Percentiles rank a stretch among this genome's conserved stretches.
Evolutionary conservation across 2,888 invertebrate species (phyloP).

Genomic region (Polydesmus complanatus): DNA sequence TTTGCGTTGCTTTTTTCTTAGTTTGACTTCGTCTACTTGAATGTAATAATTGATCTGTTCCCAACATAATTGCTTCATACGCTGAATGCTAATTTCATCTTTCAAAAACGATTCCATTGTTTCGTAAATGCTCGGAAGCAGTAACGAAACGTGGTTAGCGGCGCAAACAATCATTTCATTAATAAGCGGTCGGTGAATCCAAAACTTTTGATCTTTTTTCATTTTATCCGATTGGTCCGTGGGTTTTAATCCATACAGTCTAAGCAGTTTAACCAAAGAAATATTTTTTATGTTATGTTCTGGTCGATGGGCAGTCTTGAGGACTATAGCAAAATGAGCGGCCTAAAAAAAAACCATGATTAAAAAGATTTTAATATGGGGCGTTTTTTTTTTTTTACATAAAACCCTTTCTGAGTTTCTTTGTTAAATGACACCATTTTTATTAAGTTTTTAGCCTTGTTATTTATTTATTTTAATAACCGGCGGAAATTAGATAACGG

Average conservation of each 20-base stretch:
- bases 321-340: conserved; percentile 79
- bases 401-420: no score
- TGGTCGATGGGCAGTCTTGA: conserved; percentile 75
- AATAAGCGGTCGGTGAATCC: conserved; percentile 75
- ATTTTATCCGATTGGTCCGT: conserved; percentile 60
- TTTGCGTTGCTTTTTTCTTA: conserved; percentile 75
- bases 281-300: conserved; percentile 90
- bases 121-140: conserved; percentile 68
- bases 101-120: conserved; percentile 39
- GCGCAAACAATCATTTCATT: conserved; percentile 85
- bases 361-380: no score
- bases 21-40: conserved; percentile 68
- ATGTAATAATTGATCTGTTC: conserved; percentile 75
- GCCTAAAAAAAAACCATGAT: conserved; percentile 42
- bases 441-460: no score
- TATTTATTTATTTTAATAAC: no score
- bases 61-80: conserved; percentile 71
- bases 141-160: conserved; percentile 70
- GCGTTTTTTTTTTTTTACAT: no score
- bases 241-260: conserved; percentile 69
- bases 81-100: conserved; percentile 19
- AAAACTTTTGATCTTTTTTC: conserved; percentile 41
- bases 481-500: no score
- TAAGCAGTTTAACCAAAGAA: conserved; percentile 78
- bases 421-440: no score